Evolutionary conservation across 2,888 invertebrate species (phyloP).

Genomic region (Pterobdella sp.): DNA sequence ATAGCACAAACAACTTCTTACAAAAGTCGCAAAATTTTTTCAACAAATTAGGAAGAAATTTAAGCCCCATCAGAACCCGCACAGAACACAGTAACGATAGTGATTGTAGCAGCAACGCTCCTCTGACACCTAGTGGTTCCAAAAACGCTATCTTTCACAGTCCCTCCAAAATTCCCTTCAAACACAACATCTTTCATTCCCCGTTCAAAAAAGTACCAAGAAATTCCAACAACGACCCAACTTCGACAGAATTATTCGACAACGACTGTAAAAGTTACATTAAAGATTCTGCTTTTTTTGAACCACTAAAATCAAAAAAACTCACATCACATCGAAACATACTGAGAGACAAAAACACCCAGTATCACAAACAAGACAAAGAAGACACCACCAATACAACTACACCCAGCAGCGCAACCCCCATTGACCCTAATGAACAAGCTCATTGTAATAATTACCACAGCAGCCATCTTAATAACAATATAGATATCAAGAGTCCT

Average conservation of each 20-base stretch:
- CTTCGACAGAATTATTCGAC: too few relatives aligned
- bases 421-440: not conserved
- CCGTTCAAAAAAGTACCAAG: slow-evolving; percentile 2
- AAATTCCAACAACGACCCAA: too few relatives aligned
- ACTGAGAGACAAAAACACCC: not conserved
- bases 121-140: not conserved
- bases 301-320: too few relatives aligned
- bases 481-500: not conserved
- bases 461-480: not conserved
- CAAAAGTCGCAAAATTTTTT: slow-evolving; percentile 22
- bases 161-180: not conserved
- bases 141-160: not conserved
- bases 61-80: slow-evolving; percentile 12
- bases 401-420: not conserved
- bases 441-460: not conserved
- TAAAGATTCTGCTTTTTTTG: slow-evolving; percentile 2
- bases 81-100: not conserved
- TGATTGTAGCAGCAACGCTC: not conserved
- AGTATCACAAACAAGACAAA: not conserved
- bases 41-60: slow-evolving; percentile 20
- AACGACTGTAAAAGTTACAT: not conserved
- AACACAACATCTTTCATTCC: not conserved
- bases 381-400: not conserved
- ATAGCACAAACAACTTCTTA: slow-evolving; percentile 3
- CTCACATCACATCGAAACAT: too few relatives aligned